Conservation (phyloP, 2,797 vertebrate species). For the Malurus leucopterus region DNA sequence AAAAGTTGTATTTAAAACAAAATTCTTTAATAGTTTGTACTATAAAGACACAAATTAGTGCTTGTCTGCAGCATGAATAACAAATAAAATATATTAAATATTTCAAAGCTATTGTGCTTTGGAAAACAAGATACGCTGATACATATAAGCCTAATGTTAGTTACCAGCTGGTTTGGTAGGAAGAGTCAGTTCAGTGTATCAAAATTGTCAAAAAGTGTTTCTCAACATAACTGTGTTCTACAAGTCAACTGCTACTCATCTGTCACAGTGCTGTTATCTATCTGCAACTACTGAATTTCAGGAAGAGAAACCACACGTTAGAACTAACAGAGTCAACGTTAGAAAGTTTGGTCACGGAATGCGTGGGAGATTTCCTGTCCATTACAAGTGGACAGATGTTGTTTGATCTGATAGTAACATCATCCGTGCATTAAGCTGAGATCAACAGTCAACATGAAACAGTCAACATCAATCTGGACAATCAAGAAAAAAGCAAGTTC, state of each 20-base stretch:
- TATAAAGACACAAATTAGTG: constrained; percentile 55
- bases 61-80: constrained; percentile 47
- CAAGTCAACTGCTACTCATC: not conserved
- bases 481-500: not conserved
- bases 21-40: constrained; percentile 61
- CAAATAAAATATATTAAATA: constrained; percentile 48
- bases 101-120: constrained; percentile 48
- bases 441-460: not conserved
- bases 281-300: not conserved
- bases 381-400: not conserved
- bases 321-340: not conserved
- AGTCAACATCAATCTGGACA: not conserved
- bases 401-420: not conserved
- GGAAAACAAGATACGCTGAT: constrained; percentile 41
- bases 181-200: constrained; percentile 13
- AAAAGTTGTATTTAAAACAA: constrained; percentile 43
- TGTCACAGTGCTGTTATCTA: not conserved
- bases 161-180: constrained; percentile 22
- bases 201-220: constrained; percentile 30
- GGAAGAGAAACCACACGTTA: not conserved
- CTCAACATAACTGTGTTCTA: not conserved
- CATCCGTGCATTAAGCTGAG: not conserved
- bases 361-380: not conserved
- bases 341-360: not conserved
- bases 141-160: constrained; percentile 13